Evolutionary conservation across 2,888 invertebrate species (phyloP).

Genomic region (Rotaria macrura): DNA sequence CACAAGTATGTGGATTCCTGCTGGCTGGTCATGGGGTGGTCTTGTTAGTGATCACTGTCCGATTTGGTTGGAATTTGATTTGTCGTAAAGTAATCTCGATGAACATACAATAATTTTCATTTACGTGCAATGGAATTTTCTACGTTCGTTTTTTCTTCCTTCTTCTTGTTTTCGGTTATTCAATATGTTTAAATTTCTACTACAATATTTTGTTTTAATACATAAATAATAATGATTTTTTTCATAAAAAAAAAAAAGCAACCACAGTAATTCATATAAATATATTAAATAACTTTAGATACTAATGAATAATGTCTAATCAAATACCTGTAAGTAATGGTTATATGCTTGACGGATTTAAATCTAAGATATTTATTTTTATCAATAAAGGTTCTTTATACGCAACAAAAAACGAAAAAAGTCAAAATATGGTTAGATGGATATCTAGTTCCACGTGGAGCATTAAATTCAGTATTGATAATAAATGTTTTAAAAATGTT

Average conservation of each 20-base stretch:
- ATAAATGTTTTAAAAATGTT: not conserved
- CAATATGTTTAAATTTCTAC: not conserved
- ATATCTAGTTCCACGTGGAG: not conserved
- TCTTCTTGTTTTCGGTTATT: not conserved
- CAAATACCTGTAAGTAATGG: not conserved
- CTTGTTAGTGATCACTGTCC: slow-evolving; percentile 65
- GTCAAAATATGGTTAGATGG: not conserved
- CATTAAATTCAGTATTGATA: not conserved
- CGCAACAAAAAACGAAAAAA: not conserved
- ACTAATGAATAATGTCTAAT: not conserved
- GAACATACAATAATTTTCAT: not conserved
- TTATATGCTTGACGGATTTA: not conserved
- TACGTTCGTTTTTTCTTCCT: not conserved
- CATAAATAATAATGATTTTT: not conserved
- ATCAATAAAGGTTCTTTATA: not conserved
- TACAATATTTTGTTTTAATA: not conserved
- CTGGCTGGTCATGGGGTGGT: slow-evolving; percentile 75
- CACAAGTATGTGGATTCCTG: slow-evolving; percentile 66
- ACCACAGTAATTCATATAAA: not conserved
- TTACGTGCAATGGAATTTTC: not conserved
- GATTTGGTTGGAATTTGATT: slow-evolving; percentile 63
- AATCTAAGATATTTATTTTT: not conserved
- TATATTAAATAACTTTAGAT: not conserved
- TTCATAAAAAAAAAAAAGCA: not conserved
- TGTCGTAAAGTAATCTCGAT: not conserved